Percentiles rank a stretch among this genome's conserved stretches.
Evolutionary conservation across 2,888 invertebrate genomes (phyloP).

Genomic region (Odontocolon sp.): DNA sequence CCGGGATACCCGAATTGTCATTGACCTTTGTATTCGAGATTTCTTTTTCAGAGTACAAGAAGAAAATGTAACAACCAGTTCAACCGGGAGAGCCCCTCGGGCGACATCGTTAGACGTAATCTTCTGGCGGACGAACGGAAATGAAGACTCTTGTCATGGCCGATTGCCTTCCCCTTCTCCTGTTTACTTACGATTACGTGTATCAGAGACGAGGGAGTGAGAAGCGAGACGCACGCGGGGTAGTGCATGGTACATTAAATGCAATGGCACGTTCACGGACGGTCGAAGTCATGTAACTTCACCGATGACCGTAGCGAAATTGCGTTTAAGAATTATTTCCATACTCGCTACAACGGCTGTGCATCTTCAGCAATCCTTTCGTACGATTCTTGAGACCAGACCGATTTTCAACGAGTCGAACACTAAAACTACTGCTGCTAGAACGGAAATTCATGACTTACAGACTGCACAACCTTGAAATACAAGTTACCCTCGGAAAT

Average conservation of each 20-base stretch:
- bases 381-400: background rate
- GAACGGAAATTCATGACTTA: slow-evolving; percentile 3
- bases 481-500: background rate
- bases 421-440: background rate
- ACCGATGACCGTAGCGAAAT: slow-evolving; percentile 3
- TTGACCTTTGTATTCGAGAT: background rate
- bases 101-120: slow-evolving; percentile 35
- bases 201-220: background rate
- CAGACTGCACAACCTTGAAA: background rate
- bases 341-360: background rate
- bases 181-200: slow-evolving; percentile 36
- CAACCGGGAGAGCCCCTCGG: slow-evolving; percentile 6
- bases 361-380: background rate
- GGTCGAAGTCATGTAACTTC: slow-evolving; percentile 12
- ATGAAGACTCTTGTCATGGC: slow-evolving; percentile 30
- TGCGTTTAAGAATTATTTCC: slow-evolving; percentile 28
- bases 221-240: background rate
- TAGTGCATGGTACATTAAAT: background rate
- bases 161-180: slow-evolving; percentile 11
- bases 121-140: slow-evolving; percentile 35
- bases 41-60: background rate
- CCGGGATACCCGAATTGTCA: too few species aligned
- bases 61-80: slow-evolving; percentile 21
- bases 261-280: slow-evolving; percentile 32
- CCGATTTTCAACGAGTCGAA: slow-evolving; percentile 4